Evolutionary conservation across 2,888 invertebrate genomes (phyloP), one percentile per base, ranked within the genome.

Genomic region (Microchrysa polita): DNA sequence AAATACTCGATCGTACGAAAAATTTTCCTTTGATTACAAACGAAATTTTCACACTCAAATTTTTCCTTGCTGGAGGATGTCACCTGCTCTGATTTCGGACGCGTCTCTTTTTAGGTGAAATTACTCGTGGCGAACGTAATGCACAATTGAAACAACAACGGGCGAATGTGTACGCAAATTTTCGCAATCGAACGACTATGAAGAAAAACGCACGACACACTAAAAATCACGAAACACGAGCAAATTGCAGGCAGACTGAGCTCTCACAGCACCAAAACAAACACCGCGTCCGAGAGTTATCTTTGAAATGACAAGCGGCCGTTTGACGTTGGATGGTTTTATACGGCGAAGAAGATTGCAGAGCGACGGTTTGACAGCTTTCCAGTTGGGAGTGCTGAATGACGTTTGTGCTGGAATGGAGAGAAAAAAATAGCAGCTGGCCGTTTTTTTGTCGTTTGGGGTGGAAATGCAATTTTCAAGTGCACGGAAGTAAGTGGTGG

Each of bases 301-400:
- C 57, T 57, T 69, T 69, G 55, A 40, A 69, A 69, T 69, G 69
- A 69, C 69, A 69, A 34, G 16, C 69, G 69, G 20, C 20, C 14
- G 55, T 14, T 18, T 55, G 69, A 55, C 67, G 20, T 40, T 18
- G 40, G 40, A 5, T 40, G 55, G 69, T 69, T 69, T 69, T 69
- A 69, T 69, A 69, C 55, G 40, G 55, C 40, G 69, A n/a, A n/a
- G n/a, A 18, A 55, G 42, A 55, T 40, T n/a, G n/a, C n/a, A n/a
- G n/a, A 57, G 40, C 40, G 55, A n/a, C 40, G 69, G 4, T 7
- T 69, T 69, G 69, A 55, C 55, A 55, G 34, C 40, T 69, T 40
- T 69, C 69, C 48, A 34, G 27, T 34, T 34, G 27, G 27, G 27
- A n/a, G 27, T 7, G 27, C 27, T 34, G 27, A 34, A 34, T 34